Evolutionary conservation across 2,888 invertebrate species (phyloP).

Genomic region (Antheraea assamensis): DNA sequence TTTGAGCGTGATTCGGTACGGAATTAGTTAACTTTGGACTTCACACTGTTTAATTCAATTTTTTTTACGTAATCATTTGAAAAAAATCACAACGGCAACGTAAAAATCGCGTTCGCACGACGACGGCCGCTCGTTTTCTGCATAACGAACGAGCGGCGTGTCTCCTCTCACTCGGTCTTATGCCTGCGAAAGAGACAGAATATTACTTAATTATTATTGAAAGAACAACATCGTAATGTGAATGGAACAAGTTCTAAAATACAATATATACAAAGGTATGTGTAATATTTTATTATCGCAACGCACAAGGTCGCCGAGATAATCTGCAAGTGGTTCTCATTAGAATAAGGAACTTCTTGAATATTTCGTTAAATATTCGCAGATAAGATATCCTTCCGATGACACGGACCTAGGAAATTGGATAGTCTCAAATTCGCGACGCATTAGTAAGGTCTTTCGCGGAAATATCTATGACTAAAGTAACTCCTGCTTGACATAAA

Average conservation of each 20-base stretch:
- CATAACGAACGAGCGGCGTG: conserved; percentile 31
- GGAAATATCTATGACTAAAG: not conserved
- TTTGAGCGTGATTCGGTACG: conserved; percentile 44
- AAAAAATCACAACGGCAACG: conserved; percentile 34
- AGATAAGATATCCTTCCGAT: conserved; percentile 16
- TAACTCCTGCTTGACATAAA: not conserved
- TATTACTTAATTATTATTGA: conserved; percentile 40
- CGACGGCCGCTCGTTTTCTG: conserved; percentile 40
- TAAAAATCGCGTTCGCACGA: conserved; percentile 38
- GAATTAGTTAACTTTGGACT: conserved; percentile 33
- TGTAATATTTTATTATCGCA: conserved; percentile 20
- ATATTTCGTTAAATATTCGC: conserved; percentile 12
- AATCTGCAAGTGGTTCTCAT: conserved; percentile 16
- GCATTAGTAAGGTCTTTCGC: not conserved
- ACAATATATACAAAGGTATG: conserved; percentile 16
- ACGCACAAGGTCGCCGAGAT: conserved; percentile 21
- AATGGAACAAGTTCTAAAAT: conserved; percentile 32
- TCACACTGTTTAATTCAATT: conserved; percentile 28
- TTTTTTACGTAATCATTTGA: conserved; percentile 23
- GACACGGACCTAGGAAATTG: conserved; percentile 1
- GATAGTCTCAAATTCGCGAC: not conserved
- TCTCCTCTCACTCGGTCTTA: conserved; percentile 40
- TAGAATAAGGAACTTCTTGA: conserved; percentile 12
- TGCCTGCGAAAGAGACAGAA: conserved; percentile 65
- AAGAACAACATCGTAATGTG: conserved; percentile 40